Conservation (phyloP, 2,888 invertebrate species). For the Oscheius sp. region DNA sequence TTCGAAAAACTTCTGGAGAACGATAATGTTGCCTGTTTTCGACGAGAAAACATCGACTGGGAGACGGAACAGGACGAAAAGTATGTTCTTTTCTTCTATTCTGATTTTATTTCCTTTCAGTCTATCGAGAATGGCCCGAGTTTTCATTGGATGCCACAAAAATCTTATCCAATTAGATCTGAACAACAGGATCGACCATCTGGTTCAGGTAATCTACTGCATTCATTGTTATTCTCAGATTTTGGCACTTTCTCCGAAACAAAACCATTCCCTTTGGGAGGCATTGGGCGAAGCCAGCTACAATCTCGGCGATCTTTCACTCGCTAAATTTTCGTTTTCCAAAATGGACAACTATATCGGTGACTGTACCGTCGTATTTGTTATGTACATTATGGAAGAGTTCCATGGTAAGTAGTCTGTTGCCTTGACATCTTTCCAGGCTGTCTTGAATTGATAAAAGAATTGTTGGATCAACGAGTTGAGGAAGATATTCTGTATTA, state of each 20-base stretch:
- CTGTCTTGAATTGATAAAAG: constrained; percentile 26
- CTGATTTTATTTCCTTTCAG: no score
- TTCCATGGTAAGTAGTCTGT: constrained; percentile 29
- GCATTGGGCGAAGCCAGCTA: constrained; percentile 40
- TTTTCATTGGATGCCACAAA: constrained; percentile 47
- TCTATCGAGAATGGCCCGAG: constrained; percentile 44
- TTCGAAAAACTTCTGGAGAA: constrained; percentile 40
- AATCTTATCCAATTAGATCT: constrained; percentile 41
- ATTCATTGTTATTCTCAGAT: constrained; percentile 21
- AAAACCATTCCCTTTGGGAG: constrained; percentile 39
- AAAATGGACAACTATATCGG: constrained; percentile 34
- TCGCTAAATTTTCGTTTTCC: constrained; percentile 42
- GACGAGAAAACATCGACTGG: constrained; percentile 26
- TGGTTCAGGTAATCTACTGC: constrained; percentile 36
- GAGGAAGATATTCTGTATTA: constrained; percentile 39
- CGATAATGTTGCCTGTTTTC: constrained; percentile 33
- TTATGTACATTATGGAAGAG: constrained; percentile 36
- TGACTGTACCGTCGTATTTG: constrained; percentile 34
- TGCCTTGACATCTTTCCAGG: background rate
- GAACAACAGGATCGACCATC: constrained; percentile 37
- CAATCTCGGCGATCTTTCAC: constrained; percentile 40
- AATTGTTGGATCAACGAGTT: constrained; percentile 18
- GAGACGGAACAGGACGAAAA: constrained; percentile 29
- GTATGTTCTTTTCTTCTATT: no score
- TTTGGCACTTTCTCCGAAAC: constrained; percentile 42